Conservation (phyloP, 1,140 invertebrate species). For the Microplitis mediator region DNA sequence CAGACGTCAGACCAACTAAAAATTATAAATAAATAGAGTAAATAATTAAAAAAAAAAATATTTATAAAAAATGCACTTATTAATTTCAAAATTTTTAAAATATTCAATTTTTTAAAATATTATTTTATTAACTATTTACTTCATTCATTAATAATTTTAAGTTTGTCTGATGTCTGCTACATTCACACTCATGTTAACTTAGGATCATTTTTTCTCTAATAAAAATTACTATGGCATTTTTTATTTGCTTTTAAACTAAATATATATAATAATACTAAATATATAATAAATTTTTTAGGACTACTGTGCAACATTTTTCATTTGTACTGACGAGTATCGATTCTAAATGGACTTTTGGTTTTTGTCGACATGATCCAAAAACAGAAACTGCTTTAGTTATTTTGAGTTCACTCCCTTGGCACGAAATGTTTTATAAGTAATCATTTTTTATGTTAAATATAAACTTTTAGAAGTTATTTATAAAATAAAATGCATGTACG, state of each 20-base stretch:
- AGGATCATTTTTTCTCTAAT: not conserved
- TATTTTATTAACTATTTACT: too few species aligned
- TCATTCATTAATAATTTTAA: too few species aligned
- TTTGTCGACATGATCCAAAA: slow-evolving; percentile 89
- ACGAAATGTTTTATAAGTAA: slow-evolving; percentile 92
- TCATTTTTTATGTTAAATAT: slow-evolving; percentile 6
- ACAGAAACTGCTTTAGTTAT: slow-evolving; percentile 78
- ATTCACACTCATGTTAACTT: too few species aligned
- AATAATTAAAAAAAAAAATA: too few species aligned
- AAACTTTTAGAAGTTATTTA: not conserved
- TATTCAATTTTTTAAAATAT: too few species aligned
- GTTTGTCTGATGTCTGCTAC: too few species aligned
- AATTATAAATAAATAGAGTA: too few species aligned
- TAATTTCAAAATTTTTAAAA: too few species aligned
- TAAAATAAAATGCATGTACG: not conserved
- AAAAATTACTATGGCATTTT: not conserved
- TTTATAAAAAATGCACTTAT: too few species aligned
- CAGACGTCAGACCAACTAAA: too few species aligned
- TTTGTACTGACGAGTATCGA: slow-evolving; percentile 93
- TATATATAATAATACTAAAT: too few species aligned
- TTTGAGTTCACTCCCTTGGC: slow-evolving; percentile 90
- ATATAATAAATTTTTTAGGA: slow-evolving; percentile 58
- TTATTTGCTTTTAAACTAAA: too few species aligned
- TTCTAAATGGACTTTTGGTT: slow-evolving; percentile 95
- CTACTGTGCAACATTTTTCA: slow-evolving; percentile 82